Percentiles rank a stretch among this genome's conserved stretches.
Conservation (phyloP, 2,888 invertebrate species). For the Leptogaster cylindrica region DNA sequence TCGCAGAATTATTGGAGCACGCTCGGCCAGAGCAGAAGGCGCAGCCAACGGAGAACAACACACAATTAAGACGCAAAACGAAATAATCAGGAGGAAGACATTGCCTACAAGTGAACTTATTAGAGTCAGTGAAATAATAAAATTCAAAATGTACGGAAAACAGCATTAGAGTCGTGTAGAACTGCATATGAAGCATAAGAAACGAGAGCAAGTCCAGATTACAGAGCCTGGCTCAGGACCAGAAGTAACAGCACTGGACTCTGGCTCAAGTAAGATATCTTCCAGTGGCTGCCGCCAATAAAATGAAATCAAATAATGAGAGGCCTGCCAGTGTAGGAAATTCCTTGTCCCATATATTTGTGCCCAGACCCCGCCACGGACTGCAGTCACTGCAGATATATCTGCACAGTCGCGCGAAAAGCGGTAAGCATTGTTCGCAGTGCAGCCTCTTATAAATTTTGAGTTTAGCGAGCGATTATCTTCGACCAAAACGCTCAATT, state of each 20-base stretch:
- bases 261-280: constrained; percentile 26
- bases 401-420: background rate
- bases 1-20: background rate
- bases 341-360: constrained; percentile 40
- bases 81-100: constrained; percentile 38
- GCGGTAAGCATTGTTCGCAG: background rate
- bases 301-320: constrained; percentile 37
- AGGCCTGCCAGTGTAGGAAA: constrained; percentile 33
- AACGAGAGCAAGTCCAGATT: constrained; percentile 12
- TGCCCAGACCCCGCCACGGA: background rate
- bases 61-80: constrained; percentile 37
- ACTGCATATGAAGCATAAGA: constrained; percentile 18
- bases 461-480: background rate
- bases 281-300: constrained; percentile 20
- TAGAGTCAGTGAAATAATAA: constrained; percentile 36
- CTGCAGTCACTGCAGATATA: background rate
- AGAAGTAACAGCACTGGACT: constrained; percentile 2
- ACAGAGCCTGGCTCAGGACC: constrained; percentile 5
- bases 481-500: constrained; percentile 1
- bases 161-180: constrained; percentile 20
- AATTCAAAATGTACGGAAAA: constrained; percentile 35
- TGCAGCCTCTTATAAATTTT: no score
- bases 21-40: background rate
- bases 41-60: constrained; percentile 16
- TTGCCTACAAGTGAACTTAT: constrained; percentile 34